Evolutionary conservation across 2,888 invertebrate species (phyloP).

Genomic region (Leucozona laternaria): DNA sequence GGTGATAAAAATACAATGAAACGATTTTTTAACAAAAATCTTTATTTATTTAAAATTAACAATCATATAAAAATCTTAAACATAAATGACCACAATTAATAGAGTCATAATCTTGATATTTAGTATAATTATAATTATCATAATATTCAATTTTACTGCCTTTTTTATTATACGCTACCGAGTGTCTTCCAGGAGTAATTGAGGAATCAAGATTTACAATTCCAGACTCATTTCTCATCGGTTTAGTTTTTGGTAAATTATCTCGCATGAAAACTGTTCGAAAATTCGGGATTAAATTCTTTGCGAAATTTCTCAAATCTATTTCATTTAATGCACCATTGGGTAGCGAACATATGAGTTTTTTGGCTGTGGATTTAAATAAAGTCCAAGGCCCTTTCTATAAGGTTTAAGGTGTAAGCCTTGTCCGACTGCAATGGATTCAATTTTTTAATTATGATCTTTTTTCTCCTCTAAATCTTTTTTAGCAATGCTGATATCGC

Average conservation of each 20-base stretch:
- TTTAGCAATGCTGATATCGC: not conserved
- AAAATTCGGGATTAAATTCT: not conserved
- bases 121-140: not conserved
- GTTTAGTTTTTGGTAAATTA: not conserved
- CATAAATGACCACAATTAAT: not conserved
- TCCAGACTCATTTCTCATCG: not conserved
- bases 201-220: not conserved
- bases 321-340: not conserved
- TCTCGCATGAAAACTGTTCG: not conserved
- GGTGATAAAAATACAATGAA: not conserved
- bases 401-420: not conserved
- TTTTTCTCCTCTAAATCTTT: not conserved
- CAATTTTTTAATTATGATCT: not conserved
- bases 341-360: not conserved
- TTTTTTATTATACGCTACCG: not conserved
- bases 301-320: not conserved
- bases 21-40: constrained; percentile 77
- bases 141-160: not conserved
- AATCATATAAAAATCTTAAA: constrained; percentile 76
- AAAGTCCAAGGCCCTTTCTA: not conserved
- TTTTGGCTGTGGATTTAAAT: not conserved
- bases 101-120: not conserved
- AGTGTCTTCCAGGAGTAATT: not conserved
- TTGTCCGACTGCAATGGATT: not conserved
- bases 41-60: constrained; percentile 76